Base-by-base conservation (phyloP, 2,797 vertebrate species). In the Sebastes oblongus region DNA sequence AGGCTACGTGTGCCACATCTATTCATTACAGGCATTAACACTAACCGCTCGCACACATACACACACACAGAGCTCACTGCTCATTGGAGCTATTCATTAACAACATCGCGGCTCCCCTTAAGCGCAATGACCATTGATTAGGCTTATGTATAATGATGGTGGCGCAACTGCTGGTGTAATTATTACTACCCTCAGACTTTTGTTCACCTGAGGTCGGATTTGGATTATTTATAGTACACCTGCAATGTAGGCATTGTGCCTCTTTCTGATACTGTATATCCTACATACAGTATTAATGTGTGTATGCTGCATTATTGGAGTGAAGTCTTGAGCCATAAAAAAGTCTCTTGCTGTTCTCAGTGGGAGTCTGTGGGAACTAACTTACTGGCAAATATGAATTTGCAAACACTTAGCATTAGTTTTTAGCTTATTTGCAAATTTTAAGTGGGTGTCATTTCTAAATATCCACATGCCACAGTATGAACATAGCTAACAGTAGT, bases 111-210 rank as follows among this genome's bases (percentile, higher is more conserved):
- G 83, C 72, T 82, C 78, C 86, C 87, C 86, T 91, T 83, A 86
- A 91, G 89, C 77, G 22, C 74, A 87, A 75, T 90, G 87, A 80
- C 89, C 88, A 86, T 93, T 93, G 90, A 93, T 94, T 93, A 87
- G 84, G 69, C 27, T 72, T 78, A 72, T 88, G 87, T 70, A 91
- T 92, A 88, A 91, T 88, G 79, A 85, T 78, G 73, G 85, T 84
- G 75, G 74, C 32, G 60, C 72, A 82, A 72, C 65, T 78, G 80
- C 74, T 78, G 50, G 56, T 78, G 81, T 90, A 87, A 90, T 91
- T 90, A 90, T 77, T 80, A 74, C 66, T 85, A 56, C 56, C 66
- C 62, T 81, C 22, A 77, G 54, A 85, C 71, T 80, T 88, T 78
- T 72, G 18, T 77, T 80, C 67, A 79, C 50, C 70, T 73, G 59